Conservation (phyloP, 1,140 invertebrate species). For the Bilobella aurantiaca region DNA sequence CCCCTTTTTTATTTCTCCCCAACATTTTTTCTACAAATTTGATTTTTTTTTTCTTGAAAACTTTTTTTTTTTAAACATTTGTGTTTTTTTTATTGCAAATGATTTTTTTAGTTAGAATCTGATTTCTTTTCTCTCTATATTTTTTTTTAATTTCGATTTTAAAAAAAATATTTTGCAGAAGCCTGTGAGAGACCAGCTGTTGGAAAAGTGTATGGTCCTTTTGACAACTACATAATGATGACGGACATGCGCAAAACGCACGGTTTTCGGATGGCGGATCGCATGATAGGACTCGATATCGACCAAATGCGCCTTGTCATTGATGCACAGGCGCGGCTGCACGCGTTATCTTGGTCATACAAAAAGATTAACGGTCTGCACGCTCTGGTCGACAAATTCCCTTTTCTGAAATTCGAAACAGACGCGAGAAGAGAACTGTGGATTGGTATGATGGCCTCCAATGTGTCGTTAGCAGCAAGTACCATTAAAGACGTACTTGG, state of each 20-base stretch:
- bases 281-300: neutral
- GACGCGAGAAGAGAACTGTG: neutral
- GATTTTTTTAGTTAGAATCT: too few species aligned
- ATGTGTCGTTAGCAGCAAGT: neutral
- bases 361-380: neutral
- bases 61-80: too few species aligned
- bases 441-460: neutral
- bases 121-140: too few species aligned
- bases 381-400: neutral
- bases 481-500: neutral
- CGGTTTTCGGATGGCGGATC: neutral
- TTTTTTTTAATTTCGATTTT: too few species aligned
- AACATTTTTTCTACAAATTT: too few species aligned
- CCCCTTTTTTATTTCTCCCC: too few species aligned
- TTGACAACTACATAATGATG: constrained; percentile 10
- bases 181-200: too few species aligned
- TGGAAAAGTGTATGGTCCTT: neutral
- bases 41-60: too few species aligned
- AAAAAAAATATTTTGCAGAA: too few species aligned
- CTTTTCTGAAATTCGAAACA: neutral
- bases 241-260: neutral
- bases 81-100: too few species aligned
- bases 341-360: constrained; percentile 4
- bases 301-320: neutral
- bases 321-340: constrained; percentile 1